Evolutionary conservation across 2,113 vertebrate species (phyloP), one percentile per base, ranked within the genome.

Genomic region (Lampris megalopsis): DNA sequence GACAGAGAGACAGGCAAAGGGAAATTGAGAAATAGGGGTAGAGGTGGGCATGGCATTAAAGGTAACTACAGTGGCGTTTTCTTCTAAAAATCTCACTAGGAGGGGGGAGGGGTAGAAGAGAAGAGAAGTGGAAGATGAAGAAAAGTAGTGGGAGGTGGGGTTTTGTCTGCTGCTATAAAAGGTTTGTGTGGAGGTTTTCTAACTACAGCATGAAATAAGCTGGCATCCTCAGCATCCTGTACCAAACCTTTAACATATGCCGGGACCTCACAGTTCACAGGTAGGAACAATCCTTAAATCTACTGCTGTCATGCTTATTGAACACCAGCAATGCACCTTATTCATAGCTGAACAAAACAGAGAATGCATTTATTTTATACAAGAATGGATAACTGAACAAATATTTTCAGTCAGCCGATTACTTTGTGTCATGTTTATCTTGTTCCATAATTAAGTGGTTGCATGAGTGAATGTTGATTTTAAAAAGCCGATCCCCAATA

Each of bases 161-260:
- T 78, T 79, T 75, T 68, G 8, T 13, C 24, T 3, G 11, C 2
- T 2, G 37, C 69, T 84, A 88, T 91, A 90, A 77, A 89, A 78
- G 53, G 13, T n/a, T 7, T 52, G 9, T n/a, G 42, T 10, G 11
- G 37, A 72, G 45, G 41, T 53, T 1, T 40, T 0, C 1, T 24
- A 3, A 2, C 11, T 36, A 1, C 53, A 73, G 66, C 53, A 76
- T 0, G 0, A 47, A 13, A 68, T 9, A 47, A 71, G 37, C 49
- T 71, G 75, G 52, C 10, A 82, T 4, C 9, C 0, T 36, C 61
- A 3, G 36, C 40, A 69, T 5, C 35, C 40, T 10, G 24, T 0
- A 5, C 24, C 53, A 62, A 64, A 59, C 77, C 48, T 47, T 10
- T 50, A 77, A 85, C 83, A 76, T 67, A 92, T 92, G 90, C 80